These are phyloP conservation scores for Eremobia ochroleuca DNA, from an alignment of 2,888 invertebrate species.

Conservation along the genomic window DNA sequence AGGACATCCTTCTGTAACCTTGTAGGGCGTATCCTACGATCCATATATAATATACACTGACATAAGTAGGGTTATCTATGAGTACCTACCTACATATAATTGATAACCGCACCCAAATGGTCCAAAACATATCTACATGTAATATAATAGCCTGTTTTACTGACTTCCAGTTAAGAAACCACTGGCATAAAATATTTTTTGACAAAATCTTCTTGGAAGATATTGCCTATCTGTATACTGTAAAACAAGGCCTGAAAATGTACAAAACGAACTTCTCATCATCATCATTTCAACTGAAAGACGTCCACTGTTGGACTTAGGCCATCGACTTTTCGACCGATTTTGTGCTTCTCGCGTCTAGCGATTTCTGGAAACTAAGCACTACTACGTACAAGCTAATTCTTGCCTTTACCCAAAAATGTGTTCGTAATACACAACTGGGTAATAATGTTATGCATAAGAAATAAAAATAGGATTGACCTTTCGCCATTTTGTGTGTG, in stretches of 20 bases:
- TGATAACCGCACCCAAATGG: background rate
- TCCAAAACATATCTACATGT: too few species aligned
- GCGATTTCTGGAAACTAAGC: background rate
- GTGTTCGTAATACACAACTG: background rate
- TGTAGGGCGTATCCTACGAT: constrained; percentile 25
- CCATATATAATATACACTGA: background rate
- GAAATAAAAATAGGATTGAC: background rate
- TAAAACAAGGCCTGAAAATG: too few species aligned
- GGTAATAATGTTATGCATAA: background rate
- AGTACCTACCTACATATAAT: background rate
- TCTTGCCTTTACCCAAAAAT: background rate
- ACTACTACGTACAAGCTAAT: background rate
- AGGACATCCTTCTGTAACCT: constrained; percentile 31
- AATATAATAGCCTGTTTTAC: too few species aligned
- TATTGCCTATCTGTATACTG: background rate
- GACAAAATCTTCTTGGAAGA: background rate
- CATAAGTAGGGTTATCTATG: background rate
- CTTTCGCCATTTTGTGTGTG: background rate
- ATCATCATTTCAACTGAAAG: too few species aligned
- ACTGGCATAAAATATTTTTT: too few species aligned
- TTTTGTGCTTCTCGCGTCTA: background rate
- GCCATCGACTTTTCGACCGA: background rate
- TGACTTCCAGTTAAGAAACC: too few species aligned
- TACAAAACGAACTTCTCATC: too few species aligned
- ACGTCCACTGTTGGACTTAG: too few species aligned